Conservation (phyloP, 2,113 vertebrate genomes). For the Typhlomys cinereus region DNA sequence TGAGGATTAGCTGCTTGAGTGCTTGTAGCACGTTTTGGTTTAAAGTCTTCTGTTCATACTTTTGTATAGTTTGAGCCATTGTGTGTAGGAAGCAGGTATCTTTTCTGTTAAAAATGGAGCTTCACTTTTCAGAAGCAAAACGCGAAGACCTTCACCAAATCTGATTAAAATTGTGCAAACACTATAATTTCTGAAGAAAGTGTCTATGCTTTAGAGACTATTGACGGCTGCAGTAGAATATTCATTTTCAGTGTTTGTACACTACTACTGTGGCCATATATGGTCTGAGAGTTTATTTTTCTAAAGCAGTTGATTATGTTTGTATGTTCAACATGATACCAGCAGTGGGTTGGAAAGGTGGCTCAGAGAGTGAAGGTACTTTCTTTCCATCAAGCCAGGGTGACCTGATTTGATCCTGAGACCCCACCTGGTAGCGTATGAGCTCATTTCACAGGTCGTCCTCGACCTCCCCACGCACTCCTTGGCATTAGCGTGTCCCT, state of each 20-base stretch:
- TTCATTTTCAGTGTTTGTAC: not conserved
- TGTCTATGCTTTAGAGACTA: not conserved
- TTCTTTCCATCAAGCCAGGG: too few species aligned
- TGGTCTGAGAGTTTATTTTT: not conserved
- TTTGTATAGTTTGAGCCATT: not conserved
- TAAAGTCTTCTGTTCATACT: not conserved
- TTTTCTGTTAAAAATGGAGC: not conserved
- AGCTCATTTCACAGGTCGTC: too few species aligned
- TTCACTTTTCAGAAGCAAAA: constrained; percentile 11
- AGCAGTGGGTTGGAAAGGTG: too few species aligned
- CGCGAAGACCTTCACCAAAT: not conserved
- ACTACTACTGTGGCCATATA: not conserved
- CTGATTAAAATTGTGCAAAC: not conserved
- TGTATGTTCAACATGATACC: not conserved
- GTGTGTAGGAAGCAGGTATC: not conserved
- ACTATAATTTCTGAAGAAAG: not conserved
- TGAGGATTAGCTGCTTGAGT: not conserved
- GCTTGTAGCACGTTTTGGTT: not conserved
- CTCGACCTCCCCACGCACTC: too few species aligned
- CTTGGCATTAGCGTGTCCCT: too few species aligned
- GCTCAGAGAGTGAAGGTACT: too few species aligned
- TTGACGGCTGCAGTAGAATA: not conserved
- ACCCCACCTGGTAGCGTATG: too few species aligned
- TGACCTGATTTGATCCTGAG: too few species aligned
- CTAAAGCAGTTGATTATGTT: not conserved